Percentiles rank a stretch among this genome's conserved stretches.
These are phyloP conservation scores for Idaea straminata DNA, from an alignment of 2,888 invertebrate genomes.

Conservation along the genomic window DNA sequence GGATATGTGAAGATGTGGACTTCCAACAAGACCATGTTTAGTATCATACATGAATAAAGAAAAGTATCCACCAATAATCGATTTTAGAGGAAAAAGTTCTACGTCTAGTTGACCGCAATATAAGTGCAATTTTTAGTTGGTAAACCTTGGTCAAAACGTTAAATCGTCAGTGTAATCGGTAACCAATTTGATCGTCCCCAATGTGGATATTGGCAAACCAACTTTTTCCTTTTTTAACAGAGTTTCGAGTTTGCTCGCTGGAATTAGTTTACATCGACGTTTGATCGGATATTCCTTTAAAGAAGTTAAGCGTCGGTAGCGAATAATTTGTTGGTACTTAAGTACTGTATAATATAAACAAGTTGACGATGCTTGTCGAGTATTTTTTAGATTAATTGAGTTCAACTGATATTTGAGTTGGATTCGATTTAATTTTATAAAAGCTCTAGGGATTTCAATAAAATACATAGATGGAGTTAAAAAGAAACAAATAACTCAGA, in stretches of 20 bases:
- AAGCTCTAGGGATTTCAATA: constrained; percentile 14
- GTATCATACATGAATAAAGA: no score
- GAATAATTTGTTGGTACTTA: constrained; percentile 44
- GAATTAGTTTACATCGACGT: constrained; percentile 76
- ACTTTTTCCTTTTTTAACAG: constrained; percentile 60
- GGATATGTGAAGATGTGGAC: constrained; percentile 36
- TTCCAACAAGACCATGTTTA: no score
- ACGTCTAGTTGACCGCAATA: constrained; percentile 3
- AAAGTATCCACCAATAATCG: background rate
- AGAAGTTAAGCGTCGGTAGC: constrained; percentile 60
- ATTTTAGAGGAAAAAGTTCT: background rate
- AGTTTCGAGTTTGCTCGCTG: constrained; percentile 70
- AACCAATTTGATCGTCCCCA: constrained; percentile 65
- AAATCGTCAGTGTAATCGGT: constrained; percentile 70
- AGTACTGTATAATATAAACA: constrained; percentile 49
- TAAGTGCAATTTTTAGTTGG: constrained; percentile 29
- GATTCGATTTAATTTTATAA: constrained; percentile 20
- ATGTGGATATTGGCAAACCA: constrained; percentile 54
- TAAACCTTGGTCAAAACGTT: constrained; percentile 40
- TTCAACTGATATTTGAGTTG: constrained; percentile 40
- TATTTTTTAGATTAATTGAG: constrained; percentile 51
- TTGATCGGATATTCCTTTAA: constrained; percentile 77
- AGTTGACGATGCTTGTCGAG: constrained; percentile 25
- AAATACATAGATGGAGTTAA: background rate
- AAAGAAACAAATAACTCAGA: no score